A percentile compares a stretch with the other conserved stretches of the same genome.
Conservation (phyloP, 2,888 invertebrate genomes). For the Papilio elwesi region DNA sequence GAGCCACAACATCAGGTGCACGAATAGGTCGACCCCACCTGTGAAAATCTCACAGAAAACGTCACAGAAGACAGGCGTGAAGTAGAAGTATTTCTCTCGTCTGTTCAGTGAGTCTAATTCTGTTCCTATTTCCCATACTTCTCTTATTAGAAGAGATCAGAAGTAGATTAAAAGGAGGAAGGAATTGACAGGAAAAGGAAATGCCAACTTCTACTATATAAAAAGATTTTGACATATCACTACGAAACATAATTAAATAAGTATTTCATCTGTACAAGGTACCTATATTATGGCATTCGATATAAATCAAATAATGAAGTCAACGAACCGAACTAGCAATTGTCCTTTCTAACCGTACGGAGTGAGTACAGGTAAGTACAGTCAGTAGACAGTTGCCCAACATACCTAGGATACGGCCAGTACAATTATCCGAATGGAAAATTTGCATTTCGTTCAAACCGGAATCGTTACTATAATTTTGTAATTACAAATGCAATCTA, state of each 20-base stretch:
- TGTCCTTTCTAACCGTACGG: constrained; percentile 63
- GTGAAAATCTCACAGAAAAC: no score
- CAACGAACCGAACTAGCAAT: constrained; percentile 62
- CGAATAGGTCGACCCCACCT: no score
- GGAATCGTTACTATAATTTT: constrained; percentile 13
- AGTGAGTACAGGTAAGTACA: constrained; percentile 28
- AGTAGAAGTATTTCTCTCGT: no score
- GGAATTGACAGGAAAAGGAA: no score
- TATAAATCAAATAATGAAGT: constrained; percentile 48
- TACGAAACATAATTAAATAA: not conserved
- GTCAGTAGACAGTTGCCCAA: constrained; percentile 55
- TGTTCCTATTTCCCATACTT: no score
- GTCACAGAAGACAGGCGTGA: no score
- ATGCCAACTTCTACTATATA: not conserved
- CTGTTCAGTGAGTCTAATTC: no score
- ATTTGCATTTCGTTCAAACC: constrained; percentile 35
- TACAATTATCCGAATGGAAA: constrained; percentile 36
- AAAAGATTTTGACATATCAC: not conserved
- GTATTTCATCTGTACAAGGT: constrained; percentile 19
- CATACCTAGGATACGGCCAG: constrained; percentile 53
- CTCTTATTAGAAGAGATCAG: no score
- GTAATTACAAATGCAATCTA: constrained; percentile 1
- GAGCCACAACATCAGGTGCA: no score
- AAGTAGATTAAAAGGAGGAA: no score
- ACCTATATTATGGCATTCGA: not conserved